Percentiles rank a stretch among this genome's conserved stretches.
Conservation (phyloP, 2,797 vertebrate species). For the Sebastes minor region DNA sequence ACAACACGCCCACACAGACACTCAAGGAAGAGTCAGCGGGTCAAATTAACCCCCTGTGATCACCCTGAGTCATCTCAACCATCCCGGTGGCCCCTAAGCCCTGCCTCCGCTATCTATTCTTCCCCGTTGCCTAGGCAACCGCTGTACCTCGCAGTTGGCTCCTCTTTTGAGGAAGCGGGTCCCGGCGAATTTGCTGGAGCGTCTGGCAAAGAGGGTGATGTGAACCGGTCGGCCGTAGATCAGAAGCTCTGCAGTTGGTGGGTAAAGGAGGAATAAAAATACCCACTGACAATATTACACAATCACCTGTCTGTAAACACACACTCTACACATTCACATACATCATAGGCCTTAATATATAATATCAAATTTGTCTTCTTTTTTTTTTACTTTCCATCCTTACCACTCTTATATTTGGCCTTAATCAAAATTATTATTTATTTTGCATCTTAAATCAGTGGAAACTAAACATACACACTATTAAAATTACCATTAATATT, state of each 20-base stretch:
- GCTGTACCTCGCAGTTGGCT: conserved; percentile 92
- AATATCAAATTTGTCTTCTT: not conserved
- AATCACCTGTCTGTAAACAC: not conserved
- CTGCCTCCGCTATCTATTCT: conserved; percentile 36
- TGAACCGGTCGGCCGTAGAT: conserved; percentile 96
- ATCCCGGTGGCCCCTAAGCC: conserved; percentile 26
- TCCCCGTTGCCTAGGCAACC: conserved; percentile 56
- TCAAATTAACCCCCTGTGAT: conserved; percentile 62
- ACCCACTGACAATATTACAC: not conserved
- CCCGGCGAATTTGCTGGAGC: conserved; percentile 96
- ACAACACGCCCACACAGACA: conserved; percentile 11
- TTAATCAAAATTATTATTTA: not conserved
- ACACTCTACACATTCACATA: not conserved
- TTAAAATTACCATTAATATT: not conserved
- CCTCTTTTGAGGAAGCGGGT: conserved; percentile 98
- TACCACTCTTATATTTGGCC: not conserved
- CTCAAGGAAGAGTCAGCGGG: conserved; percentile 32
- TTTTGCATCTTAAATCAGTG: not conserved
- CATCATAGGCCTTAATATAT: not conserved
- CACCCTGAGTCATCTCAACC: conserved; percentile 63
- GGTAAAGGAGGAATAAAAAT: conserved; percentile 79
- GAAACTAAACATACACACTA: not conserved
- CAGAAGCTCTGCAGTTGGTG: conserved; percentile 86
- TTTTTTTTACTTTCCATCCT: not conserved
- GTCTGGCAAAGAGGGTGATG: conserved; percentile 95